Percentiles rank a stretch among this genome's conserved stretches.
phyloP scores from a whole-genome alignment of 2,113 vertebrate genomes.

The Patagioenas fasciata region DNA sequence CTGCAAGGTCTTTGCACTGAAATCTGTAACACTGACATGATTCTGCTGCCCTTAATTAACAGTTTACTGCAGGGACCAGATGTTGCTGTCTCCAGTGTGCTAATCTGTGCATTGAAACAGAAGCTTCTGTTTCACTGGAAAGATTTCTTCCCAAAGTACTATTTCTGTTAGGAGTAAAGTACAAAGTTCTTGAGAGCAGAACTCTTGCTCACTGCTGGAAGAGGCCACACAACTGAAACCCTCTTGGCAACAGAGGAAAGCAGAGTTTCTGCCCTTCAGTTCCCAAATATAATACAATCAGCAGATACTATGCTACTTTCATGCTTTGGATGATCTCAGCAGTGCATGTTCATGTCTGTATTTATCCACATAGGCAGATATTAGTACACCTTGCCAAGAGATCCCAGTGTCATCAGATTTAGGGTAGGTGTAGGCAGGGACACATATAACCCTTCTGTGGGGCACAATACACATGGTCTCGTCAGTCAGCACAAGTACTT shows the following conservation, averaged over 20 bases:
- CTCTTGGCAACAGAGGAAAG: background rate
- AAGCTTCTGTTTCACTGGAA: background rate
- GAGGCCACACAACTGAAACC: background rate
- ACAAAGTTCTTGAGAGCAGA: background rate
- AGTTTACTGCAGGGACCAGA: background rate
- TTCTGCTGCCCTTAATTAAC: background rate
- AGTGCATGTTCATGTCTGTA: fast-evolving
- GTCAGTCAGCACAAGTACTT: background rate
- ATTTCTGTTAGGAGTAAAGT: background rate
- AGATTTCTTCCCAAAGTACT: background rate
- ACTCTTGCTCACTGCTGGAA: background rate
- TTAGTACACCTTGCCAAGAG: background rate
- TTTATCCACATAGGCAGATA: background rate
- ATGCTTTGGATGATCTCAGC: background rate
- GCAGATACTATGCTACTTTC: background rate
- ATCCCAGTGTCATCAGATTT: background rate
- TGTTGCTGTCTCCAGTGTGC: background rate
- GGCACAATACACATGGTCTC: fast-evolving
- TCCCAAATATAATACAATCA: background rate
- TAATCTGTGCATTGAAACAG: background rate
- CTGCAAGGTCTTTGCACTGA: background rate
- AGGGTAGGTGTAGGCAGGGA: background rate
- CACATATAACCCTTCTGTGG: background rate
- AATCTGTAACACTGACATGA: background rate
- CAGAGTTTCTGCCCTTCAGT: background rate